These are phyloP conservation scores for Nothobranchius kuhntae DNA, from an alignment of 2,113 vertebrate species.

Conservation along the genomic window DNA sequence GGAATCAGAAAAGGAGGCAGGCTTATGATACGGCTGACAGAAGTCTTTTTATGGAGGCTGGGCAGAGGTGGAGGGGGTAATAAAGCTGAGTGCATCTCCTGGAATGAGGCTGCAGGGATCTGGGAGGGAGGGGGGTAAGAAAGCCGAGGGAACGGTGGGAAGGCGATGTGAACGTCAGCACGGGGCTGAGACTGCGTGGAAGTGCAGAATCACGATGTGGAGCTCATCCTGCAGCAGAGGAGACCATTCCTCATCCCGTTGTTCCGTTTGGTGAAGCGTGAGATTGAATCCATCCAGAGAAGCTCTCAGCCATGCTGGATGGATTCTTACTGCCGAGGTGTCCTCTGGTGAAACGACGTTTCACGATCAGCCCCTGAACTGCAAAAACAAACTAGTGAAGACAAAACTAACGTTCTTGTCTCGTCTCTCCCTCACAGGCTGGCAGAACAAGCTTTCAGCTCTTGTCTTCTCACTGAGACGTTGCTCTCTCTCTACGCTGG, in stretches of 20 bases:
- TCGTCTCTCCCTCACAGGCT: too few species aligned
- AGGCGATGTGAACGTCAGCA: slow-evolving; percentile 39
- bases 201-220: slow-evolving; percentile 25
- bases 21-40: slow-evolving; percentile 77
- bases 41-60: slow-evolving; percentile 74
- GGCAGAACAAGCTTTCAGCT: too few species aligned
- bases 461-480: too few species aligned
- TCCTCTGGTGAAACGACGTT: background rate
- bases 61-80: slow-evolving; percentile 59
- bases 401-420: too few species aligned
- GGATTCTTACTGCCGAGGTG: slow-evolving; percentile 55
- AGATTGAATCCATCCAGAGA: slow-evolving; percentile 30
- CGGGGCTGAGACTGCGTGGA: slow-evolving; percentile 4
- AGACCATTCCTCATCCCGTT: slow-evolving; percentile 30
- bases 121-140: slow-evolving; percentile 17
- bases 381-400: too few species aligned
- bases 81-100: slow-evolving; percentile 81
- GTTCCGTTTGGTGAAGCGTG: slow-evolving; percentile 14
- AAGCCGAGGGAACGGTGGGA: background rate
- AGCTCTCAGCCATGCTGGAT: slow-evolving; percentile 21
- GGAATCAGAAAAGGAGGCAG: slow-evolving; percentile 69
- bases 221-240: slow-evolving; percentile 34
- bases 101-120: slow-evolving; percentile 59
- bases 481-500: background rate
- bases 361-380: too few species aligned